Evolutionary conservation across 1,140 invertebrate species (phyloP).

Genomic region (Papilio dardanus): DNA sequence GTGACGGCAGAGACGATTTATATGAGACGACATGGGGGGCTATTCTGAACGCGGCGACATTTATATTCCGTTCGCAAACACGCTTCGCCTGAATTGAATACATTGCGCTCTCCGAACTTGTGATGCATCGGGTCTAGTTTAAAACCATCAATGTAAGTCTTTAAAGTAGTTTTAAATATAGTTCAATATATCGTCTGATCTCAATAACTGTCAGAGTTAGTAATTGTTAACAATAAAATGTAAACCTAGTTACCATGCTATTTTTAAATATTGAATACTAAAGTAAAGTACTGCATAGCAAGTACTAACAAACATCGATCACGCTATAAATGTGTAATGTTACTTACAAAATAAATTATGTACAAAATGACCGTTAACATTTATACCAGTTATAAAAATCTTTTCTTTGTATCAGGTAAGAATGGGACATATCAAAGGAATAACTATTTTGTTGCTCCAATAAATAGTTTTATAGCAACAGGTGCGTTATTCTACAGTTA

Average conservation of each 20-base stretch:
- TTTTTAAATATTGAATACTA: not conserved
- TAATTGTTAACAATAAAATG: not conserved
- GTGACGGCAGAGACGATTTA: conserved; percentile 18
- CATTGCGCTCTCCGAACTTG: not conserved
- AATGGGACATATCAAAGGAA: not conserved
- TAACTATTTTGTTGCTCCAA: not conserved
- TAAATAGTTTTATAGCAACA: not conserved
- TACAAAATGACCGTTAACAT: not conserved
- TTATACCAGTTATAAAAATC: not conserved
- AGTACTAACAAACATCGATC: not conserved
- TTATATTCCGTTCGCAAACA: not conserved
- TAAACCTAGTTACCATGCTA: not conserved
- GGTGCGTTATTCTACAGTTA: not conserved
- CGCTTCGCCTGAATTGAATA: not conserved
- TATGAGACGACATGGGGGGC: not conserved
- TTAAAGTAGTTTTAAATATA: not conserved
- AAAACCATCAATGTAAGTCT: conserved; percentile 7
- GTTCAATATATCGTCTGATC: not conserved
- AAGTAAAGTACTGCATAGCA: not conserved
- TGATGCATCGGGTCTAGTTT: not conserved
- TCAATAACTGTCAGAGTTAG: not conserved
- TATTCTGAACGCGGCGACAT: conserved; percentile 1
- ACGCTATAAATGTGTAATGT: not conserved
- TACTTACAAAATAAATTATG: not conserved
- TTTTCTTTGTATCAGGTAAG: not conserved